phyloP scores from a whole-genome alignment of 2,113 vertebrate species.

The Hipposideros armiger region DNA sequence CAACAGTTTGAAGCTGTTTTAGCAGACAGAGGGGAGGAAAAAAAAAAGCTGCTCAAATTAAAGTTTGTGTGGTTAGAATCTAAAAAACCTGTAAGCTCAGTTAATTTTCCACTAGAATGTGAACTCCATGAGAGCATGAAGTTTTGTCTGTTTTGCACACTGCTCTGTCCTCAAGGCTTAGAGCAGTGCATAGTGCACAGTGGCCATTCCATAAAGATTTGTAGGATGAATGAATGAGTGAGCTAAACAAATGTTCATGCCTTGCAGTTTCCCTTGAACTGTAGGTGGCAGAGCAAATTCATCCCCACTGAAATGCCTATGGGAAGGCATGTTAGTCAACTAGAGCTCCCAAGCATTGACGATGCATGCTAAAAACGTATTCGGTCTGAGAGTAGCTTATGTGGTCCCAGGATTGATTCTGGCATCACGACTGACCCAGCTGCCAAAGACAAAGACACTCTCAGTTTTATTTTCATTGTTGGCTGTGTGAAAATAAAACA shows the following conservation, averaged over 20 bases:
- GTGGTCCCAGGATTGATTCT: background rate
- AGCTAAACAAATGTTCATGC: background rate
- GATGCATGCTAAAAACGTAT: background rate
- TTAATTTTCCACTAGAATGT: background rate
- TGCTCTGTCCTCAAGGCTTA: background rate
- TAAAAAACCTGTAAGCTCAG: background rate
- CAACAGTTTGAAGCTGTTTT: background rate
- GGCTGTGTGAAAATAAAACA: background rate
- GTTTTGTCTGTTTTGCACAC: background rate
- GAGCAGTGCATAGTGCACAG: background rate
- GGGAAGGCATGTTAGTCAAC: background rate
- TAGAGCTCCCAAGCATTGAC: background rate
- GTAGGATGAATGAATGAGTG: background rate
- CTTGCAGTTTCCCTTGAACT: constrained; percentile 14
- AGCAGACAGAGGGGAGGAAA: background rate
- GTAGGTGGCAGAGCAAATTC: background rate
- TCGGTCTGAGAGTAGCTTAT: background rate
- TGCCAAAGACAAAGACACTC: background rate
- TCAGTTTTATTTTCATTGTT: background rate
- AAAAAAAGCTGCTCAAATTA: background rate
- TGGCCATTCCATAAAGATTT: background rate
- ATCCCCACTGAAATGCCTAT: background rate
- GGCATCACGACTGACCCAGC: background rate
- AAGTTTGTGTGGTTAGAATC: background rate
- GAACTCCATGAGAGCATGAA: background rate